Percentiles rank a stretch among this genome's conserved stretches.
phyloP scores from a whole-genome alignment of 2,888 invertebrate genomes.

The Hoplodrina blanda region DNA sequence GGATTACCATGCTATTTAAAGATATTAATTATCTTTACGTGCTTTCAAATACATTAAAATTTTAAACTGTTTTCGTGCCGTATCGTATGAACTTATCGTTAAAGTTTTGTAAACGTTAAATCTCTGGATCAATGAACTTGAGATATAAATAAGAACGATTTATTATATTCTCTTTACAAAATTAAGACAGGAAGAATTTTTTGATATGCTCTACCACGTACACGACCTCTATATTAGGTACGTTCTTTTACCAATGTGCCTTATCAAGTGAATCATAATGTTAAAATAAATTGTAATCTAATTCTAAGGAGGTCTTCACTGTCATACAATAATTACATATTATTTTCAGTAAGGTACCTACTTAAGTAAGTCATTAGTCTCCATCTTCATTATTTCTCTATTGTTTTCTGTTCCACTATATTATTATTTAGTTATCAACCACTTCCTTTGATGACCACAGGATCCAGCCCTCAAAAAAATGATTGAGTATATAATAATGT shows the following conservation, averaged over 20 bases:
- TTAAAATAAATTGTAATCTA: neutral
- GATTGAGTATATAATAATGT: too few species aligned
- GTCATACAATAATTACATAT: neutral
- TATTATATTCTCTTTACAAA: neutral
- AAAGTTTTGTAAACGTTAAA: neutral
- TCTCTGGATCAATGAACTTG: slow-evolving; percentile 2
- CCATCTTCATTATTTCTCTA: neutral
- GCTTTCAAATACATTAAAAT: slow-evolving; percentile 10
- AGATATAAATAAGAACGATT: neutral
- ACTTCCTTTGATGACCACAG: neutral
- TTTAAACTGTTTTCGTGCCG: neutral
- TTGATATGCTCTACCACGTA: neutral
- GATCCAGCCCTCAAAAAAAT: too few species aligned
- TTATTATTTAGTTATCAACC: neutral
- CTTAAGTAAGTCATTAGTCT: slow-evolving; percentile 12
- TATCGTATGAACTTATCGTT: neutral
- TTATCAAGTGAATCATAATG: neutral
- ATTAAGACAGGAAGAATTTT: neutral
- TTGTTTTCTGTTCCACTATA: neutral
- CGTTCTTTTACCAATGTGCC: too few species aligned
- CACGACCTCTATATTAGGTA: neutral
- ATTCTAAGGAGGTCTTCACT: neutral
- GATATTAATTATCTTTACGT: slow-evolving; percentile 24
- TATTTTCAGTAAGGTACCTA: slow-evolving; percentile 2
- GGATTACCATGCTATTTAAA: slow-evolving; percentile 16